Base-by-base conservation (phyloP, 2,113 vertebrate species). In the Sphaerodactylus townsendi region DNA sequence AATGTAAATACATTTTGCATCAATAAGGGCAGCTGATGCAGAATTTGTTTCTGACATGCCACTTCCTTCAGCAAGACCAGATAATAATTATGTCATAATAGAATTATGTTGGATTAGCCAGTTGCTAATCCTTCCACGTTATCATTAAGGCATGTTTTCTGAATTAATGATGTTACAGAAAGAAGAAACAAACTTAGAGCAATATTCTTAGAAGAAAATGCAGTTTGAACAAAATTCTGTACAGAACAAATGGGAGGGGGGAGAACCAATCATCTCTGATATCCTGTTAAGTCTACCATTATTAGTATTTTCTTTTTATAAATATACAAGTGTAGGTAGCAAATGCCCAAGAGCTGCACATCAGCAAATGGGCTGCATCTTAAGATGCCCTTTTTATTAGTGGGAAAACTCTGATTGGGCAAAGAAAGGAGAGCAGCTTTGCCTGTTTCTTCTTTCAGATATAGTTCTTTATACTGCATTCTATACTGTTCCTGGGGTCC, bases 121-220 rank as follows among this genome's bases (percentile, higher is more conserved):
- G 41, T 84, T 86, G 71, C 68, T 90, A 74, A 59, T 90, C 69
- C 88, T 91, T 80, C 17, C 68, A 21, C 83, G 85, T 59, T 90
- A 85, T 41, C 39, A 39, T 81, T 77, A 83, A 33, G 77, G 85
- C 76, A 78, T 6, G 10, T 39, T 83, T 68, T 19, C n/a, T 65
- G 65, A 85, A 88, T 84, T 77, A 84, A 84, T 81, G 48, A 2
- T 86, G 53, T 50, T 46, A 13, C 48, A 77, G 68, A 83, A 83
- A 85, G 78, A 66, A 73, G 69, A 78, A 69, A 48, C 48, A 85
- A 77, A 35, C 50, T 50, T 50, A 13, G 6, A 76, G 30, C n/a
- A 91, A 35, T 44, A 23, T 10, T 13, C 10, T 30, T 28, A 74
- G n/a, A 17, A 15, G 28, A 81, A 90, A 87, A 13, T 64, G 84